These are phyloP conservation scores for Gisinianus flammeolus DNA, from an alignment of 2,888 invertebrate genomes.

Conservation along the genomic window DNA sequence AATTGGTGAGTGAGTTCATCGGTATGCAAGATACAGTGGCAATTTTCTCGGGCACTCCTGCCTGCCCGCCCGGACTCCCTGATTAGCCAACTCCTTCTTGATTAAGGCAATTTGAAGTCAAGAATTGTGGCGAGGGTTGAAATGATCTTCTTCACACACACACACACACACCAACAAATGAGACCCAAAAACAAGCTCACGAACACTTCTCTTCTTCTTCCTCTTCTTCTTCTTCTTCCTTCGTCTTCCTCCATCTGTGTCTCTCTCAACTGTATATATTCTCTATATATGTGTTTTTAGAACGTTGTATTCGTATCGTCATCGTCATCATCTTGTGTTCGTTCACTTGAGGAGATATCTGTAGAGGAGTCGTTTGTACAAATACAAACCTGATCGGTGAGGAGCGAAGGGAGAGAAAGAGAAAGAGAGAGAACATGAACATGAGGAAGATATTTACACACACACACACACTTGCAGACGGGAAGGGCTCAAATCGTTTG, in stretches of 20 bases:
- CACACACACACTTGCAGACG: neutral
- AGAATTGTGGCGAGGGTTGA: conserved; percentile 54
- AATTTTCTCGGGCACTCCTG: conserved; percentile 55
- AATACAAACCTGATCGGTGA: neutral
- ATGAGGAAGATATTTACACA: neutral
- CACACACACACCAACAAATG: conserved; percentile 26
- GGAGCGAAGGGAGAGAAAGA: neutral
- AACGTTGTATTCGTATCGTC: no score
- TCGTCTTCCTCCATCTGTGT: no score
- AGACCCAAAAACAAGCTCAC: conserved; percentile 27
- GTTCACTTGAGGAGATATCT: neutral
- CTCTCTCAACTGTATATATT: no score
- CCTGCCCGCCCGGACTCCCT: conserved; percentile 55
- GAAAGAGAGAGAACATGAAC: conserved; percentile 1
- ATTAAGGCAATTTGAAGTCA: conserved; percentile 59
- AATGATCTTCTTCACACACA: conserved; percentile 30
- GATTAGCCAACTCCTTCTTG: conserved; percentile 57
- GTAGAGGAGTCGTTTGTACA: neutral
- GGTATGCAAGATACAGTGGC: conserved; percentile 58
- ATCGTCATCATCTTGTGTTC: no score
- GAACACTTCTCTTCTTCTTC: neutral
- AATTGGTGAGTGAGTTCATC: conserved; percentile 56
- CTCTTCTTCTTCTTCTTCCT: neutral
- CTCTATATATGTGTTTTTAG: no score
- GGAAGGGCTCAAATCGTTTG: neutral